These are phyloP conservation scores for Dione vanillae DNA, from an alignment of 2,888 invertebrate species.

Conservation along the genomic window DNA sequence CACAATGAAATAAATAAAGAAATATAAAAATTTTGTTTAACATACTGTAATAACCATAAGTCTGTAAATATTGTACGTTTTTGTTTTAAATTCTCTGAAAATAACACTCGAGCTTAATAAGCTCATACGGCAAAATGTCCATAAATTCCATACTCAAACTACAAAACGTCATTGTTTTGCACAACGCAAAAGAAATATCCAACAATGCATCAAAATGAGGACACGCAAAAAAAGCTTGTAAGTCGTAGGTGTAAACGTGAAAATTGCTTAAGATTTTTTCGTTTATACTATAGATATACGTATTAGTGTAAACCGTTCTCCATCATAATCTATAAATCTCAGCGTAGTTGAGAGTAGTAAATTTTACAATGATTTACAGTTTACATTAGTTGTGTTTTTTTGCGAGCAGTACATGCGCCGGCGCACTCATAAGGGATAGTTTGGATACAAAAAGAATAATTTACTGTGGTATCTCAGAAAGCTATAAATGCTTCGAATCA, in stretches of 20 bases:
- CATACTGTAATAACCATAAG: neutral
- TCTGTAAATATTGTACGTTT: constrained; percentile 19
- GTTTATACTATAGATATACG: constrained; percentile 5
- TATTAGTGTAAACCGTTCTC: constrained; percentile 31
- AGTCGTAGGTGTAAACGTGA: constrained; percentile 24
- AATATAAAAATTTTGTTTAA: neutral
- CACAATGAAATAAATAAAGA: no score
- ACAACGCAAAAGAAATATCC: constrained; percentile 40
- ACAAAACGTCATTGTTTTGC: constrained; percentile 59
- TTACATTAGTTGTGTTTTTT: constrained; percentile 46
- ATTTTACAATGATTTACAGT: constrained; percentile 50
- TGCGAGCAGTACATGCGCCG: constrained; percentile 37
- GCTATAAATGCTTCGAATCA: constrained; percentile 21
- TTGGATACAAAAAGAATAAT: constrained; percentile 26
- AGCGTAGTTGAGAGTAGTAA: constrained; percentile 48
- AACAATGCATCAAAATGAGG: constrained; percentile 37
- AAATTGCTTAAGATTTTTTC: constrained; percentile 32
- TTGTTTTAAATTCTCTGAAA: constrained; percentile 36
- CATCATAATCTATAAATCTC: constrained; percentile 49
- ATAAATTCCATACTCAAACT: constrained; percentile 52
- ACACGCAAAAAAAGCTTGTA: constrained; percentile 36
- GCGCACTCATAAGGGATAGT: constrained; percentile 38
- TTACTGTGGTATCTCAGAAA: constrained; percentile 17
- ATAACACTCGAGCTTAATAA: constrained; percentile 46
- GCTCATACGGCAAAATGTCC: constrained; percentile 54